These are phyloP conservation scores for Labia minor DNA, from an alignment of 2,888 invertebrate species.

Conservation along the genomic window DNA sequence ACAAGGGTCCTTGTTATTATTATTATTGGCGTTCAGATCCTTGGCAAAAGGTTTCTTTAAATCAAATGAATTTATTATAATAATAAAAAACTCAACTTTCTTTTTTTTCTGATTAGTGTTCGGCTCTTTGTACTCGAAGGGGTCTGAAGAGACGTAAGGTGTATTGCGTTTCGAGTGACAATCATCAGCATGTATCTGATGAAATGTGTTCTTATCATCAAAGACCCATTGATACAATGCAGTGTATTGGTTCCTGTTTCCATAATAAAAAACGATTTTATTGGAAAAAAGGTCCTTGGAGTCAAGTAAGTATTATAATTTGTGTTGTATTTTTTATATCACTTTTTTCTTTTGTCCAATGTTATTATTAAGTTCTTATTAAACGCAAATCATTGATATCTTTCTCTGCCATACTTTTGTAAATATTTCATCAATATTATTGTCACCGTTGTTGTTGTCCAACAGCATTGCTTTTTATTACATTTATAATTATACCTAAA, in stretches of 20 bases:
- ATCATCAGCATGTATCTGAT: neutral
- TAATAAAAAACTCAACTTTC: slow-evolving; percentile 18
- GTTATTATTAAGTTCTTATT: too few relatives aligned
- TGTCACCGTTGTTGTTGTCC: too few relatives aligned
- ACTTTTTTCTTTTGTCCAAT: too few relatives aligned
- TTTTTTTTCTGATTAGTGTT: neutral
- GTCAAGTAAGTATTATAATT: slow-evolving; percentile 18
- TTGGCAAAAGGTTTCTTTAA: slow-evolving; percentile 3
- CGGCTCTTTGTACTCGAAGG: neutral
- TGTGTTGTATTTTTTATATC: too few relatives aligned
- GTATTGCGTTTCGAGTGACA: neutral
- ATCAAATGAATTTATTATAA: too few relatives aligned
- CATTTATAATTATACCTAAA: too few relatives aligned
- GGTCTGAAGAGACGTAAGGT: neutral
- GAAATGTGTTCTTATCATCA: neutral
- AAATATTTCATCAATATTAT: too few relatives aligned
- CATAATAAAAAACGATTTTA: neutral
- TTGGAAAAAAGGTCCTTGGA: slow-evolving; percentile 9
- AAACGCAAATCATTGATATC: too few relatives aligned
- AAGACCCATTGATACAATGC: neutral
- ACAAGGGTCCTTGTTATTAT: neutral
- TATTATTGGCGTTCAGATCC: neutral
- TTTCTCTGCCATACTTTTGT: too few relatives aligned
- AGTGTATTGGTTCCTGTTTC: neutral
- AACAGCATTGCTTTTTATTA: too few relatives aligned